These are phyloP conservation scores for Hybognathus amarus DNA, from an alignment of 2,797 vertebrate genomes.

Conservation along the genomic window DNA sequence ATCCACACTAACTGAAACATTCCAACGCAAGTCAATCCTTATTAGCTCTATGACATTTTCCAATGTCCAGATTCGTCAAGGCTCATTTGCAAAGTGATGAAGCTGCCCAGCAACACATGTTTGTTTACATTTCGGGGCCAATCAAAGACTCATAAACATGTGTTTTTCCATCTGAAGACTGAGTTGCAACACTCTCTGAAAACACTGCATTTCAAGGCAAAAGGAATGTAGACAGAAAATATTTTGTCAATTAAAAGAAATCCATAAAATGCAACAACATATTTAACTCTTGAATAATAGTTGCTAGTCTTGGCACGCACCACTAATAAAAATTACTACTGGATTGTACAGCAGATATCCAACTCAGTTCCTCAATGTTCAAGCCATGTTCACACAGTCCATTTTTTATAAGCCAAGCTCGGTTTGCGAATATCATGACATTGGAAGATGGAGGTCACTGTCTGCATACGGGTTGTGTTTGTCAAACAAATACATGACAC, in stretches of 20 bases:
- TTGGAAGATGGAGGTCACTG: conserved; percentile 4
- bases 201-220: background rate
- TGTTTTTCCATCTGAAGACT: conserved; percentile 26
- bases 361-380: conserved; percentile 3
- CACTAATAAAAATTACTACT: conserved; percentile 22
- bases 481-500: background rate
- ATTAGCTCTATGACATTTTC: conserved; percentile 12
- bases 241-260: background rate
- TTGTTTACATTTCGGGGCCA: conserved; percentile 34
- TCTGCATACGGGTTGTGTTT: background rate
- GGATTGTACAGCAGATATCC: background rate
- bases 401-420: background rate
- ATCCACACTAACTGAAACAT: background rate
- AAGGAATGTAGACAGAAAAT: background rate
- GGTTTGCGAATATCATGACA: background rate
- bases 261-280: background rate
- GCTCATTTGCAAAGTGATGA: conserved; percentile 26
- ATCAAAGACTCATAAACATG: conserved; percentile 37
- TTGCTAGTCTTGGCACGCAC: conserved; percentile 9
- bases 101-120: background rate
- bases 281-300: background rate
- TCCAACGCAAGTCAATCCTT: conserved; percentile 1
- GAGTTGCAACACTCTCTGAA: conserved; percentile 10
- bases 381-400: background rate
- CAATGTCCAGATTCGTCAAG: conserved; percentile 31